Evolutionary conservation across 2,797 vertebrate genomes (phyloP), one percentile per base, ranked within the genome.

Genomic region (Orestias chungarensis): DNA sequence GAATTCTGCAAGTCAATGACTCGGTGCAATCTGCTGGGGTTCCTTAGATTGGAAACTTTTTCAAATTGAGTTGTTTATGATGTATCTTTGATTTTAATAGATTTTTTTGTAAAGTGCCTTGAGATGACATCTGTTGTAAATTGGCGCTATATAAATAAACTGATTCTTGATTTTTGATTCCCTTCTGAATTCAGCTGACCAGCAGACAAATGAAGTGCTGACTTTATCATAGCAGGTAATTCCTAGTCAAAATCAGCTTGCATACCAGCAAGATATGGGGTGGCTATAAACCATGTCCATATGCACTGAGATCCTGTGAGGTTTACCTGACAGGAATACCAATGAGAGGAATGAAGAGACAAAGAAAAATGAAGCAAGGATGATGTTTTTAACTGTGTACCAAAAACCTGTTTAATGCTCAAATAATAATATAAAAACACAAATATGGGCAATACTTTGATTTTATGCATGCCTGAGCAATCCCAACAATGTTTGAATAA

Each of bases 181-280:
- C 3, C 78, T 89, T 86, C 43, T 68, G 46, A 70, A 40, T 80
- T 66, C 55, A 69, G 86, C 71, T 75, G 81, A 83, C 54, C 70
- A 73, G 66, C 62, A 27, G 75, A 88, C 84, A 87, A 78, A 89
- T 85, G 84, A 85, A 87, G 79, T 4, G 9, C 54, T 89, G 84
- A 80, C 72, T 80, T 83, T 80, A 84, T 83, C 73, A 49, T 84
- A 85, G 38, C 52, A 78, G 50, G 76, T 52, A 52, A 73, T 68
- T 81, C 25, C 69, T 61, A 73, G 80, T 85, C 77, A 82, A 88
- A 80, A 87, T 91, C 81, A 83, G 85, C 79, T 25, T 66, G 64
- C 76, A 78, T 76, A 86, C 81, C 85, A 85, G 80, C 25, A 80
- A 78, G 66, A 29, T 62, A 33, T 2, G n/a, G 75, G 57, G 55